These are phyloP conservation scores for Crax fasciolata DNA, from an alignment of 2,797 vertebrate genomes.

Conservation along the genomic window DNA sequence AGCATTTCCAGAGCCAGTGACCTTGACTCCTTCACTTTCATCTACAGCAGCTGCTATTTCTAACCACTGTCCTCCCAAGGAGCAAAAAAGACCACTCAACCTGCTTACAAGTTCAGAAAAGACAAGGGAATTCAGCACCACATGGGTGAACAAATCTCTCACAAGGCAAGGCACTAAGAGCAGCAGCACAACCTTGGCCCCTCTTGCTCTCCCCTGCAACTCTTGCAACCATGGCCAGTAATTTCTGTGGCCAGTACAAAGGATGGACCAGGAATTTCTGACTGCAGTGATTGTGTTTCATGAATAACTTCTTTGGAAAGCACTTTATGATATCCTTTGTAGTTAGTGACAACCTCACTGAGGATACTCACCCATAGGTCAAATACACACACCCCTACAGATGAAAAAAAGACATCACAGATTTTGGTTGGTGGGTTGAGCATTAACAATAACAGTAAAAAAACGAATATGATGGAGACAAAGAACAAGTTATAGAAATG, in stretches of 20 bases:
- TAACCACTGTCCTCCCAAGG: not conserved
- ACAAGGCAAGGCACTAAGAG: not conserved
- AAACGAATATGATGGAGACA: not conserved
- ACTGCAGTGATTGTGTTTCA: rapidly evolving
- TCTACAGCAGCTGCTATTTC: not conserved
- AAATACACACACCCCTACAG: not conserved
- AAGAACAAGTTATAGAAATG: not conserved
- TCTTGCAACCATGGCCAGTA: not conserved
- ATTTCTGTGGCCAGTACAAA: not conserved
- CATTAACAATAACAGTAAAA: not conserved
- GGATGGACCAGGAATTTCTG: not conserved
- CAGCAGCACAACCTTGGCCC: rapidly evolving
- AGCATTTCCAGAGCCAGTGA: not conserved
- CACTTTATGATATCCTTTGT: not conserved
- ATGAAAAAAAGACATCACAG: not conserved
- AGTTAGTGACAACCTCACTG: not conserved
- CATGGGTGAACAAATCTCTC: not conserved
- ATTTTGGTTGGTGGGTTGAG: not conserved
- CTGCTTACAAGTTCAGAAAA: not conserved
- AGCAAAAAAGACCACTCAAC: not conserved
- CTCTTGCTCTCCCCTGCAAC: not conserved
- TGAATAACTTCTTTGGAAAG: not conserved
- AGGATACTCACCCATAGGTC: not conserved
- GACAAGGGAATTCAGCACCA: not conserved
- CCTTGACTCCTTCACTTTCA: not conserved